phyloP scores from a whole-genome alignment of 2,888 invertebrate species.

The Polydrusus cervinus region DNA sequence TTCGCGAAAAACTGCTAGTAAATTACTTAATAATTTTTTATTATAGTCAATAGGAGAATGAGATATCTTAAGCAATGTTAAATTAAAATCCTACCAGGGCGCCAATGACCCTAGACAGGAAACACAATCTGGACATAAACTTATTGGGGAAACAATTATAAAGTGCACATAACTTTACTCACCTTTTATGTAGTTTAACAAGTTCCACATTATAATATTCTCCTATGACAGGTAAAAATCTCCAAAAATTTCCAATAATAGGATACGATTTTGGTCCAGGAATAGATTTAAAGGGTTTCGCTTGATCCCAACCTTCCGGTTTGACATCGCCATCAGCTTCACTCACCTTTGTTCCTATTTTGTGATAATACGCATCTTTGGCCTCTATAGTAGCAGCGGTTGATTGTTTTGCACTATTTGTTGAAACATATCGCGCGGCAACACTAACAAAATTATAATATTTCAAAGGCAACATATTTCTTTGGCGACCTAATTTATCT shows the following conservation, averaged over 20 bases:
- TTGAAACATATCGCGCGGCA: constrained; percentile 19
- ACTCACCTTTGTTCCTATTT: constrained; percentile 20
- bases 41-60: too few species aligned
- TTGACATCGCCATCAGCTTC: constrained; percentile 46
- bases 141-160: too few species aligned
- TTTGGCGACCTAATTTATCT: background rate
- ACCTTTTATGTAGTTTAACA: constrained; percentile 56
- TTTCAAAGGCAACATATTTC: constrained; percentile 6
- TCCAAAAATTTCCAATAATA: constrained; percentile 63
- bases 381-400: constrained; percentile 13
- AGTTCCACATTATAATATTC: constrained; percentile 58
- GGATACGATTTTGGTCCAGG: constrained; percentile 66
- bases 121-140: too few species aligned
- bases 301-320: constrained; percentile 62
- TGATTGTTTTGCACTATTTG: constrained; percentile 30
- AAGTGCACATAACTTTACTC: too few species aligned
- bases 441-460: background rate
- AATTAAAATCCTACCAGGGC: too few species aligned
- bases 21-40: too few species aligned
- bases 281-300: constrained; percentile 59
- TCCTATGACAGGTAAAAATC: constrained; percentile 62
- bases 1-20: too few species aligned
- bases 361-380: constrained; percentile 37
- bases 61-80: too few species aligned
- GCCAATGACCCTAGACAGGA: too few species aligned